Conservation (phyloP, 2,113 vertebrate species). For the Echinops telfairi region DNA sequence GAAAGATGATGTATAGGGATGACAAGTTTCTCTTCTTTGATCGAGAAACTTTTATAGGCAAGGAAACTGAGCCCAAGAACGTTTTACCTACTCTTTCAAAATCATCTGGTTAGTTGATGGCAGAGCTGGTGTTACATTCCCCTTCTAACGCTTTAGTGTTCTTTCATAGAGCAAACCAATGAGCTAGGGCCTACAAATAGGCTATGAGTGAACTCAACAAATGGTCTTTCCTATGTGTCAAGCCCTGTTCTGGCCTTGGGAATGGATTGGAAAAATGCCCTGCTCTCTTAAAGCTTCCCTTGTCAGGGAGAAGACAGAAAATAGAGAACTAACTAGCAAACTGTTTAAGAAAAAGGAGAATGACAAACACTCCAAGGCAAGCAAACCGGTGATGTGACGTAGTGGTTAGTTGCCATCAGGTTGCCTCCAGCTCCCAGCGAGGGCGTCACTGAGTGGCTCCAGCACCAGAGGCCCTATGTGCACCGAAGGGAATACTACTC, state of each 20-base stretch:
- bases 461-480: not conserved
- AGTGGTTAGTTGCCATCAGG: not conserved
- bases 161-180: not conserved
- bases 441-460: no score
- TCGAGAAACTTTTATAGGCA: not conserved
- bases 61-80: slow-evolving; percentile 5
- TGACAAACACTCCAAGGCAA: not conserved
- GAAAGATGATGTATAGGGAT: not conserved
- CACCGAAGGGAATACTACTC: not conserved
- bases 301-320: not conserved
- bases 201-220: not conserved
- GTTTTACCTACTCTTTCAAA: not conserved
- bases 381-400: not conserved
- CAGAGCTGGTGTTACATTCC: not conserved
- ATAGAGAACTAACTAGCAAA: not conserved
- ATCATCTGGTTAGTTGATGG: not conserved
- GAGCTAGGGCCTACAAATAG: not conserved
- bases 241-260: not conserved
- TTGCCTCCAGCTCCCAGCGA: not conserved
- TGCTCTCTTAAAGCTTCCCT: slow-evolving; percentile 6
- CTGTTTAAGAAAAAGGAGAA: not conserved
- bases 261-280: not conserved
- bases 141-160: not conserved
- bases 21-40: not conserved
- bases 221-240: not conserved